Conservation (phyloP, 2,113 vertebrate genomes). For the Rutilus rutilus region DNA sequence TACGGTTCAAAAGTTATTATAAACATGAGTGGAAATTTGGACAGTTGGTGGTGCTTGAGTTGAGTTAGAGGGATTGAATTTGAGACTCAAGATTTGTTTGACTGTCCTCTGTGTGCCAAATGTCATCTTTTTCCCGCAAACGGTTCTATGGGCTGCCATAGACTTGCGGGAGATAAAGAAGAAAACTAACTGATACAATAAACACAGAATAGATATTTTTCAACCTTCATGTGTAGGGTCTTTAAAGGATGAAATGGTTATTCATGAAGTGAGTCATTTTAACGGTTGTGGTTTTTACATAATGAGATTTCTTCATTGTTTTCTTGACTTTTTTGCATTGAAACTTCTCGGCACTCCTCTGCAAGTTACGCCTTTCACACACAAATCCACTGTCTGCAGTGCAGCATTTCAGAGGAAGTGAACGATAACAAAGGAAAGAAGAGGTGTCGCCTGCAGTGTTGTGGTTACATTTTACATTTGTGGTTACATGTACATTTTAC, state of each 20-base stretch:
- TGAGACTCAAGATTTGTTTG: background rate
- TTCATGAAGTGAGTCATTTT: slow-evolving; percentile 28
- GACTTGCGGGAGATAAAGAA: background rate
- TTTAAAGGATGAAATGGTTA: background rate
- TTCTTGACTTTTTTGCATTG: slow-evolving; percentile 3
- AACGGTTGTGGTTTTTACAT: slow-evolving; percentile 12
- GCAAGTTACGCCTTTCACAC: background rate
- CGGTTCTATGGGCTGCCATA: background rate
- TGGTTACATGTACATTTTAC: background rate
- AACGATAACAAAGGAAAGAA: slow-evolving; percentile 12
- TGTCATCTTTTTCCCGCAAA: background rate
- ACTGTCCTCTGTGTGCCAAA: background rate
- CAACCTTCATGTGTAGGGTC: background rate
- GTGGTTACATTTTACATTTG: slow-evolving; percentile 34
- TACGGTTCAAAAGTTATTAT: no score
- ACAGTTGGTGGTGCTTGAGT: no score
- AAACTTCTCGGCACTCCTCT: slow-evolving; percentile 1
- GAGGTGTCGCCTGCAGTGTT: slow-evolving; percentile 17
- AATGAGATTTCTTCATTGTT: background rate
- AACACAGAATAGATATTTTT: slow-evolving; percentile 13
- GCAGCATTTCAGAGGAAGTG: slow-evolving; percentile 21
- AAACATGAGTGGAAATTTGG: no score
- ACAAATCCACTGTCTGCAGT: background rate
- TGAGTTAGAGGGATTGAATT: background rate
- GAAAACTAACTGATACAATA: background rate